Conservation (phyloP, 2,113 vertebrate genomes). For the Electrona antarctica region DNA sequence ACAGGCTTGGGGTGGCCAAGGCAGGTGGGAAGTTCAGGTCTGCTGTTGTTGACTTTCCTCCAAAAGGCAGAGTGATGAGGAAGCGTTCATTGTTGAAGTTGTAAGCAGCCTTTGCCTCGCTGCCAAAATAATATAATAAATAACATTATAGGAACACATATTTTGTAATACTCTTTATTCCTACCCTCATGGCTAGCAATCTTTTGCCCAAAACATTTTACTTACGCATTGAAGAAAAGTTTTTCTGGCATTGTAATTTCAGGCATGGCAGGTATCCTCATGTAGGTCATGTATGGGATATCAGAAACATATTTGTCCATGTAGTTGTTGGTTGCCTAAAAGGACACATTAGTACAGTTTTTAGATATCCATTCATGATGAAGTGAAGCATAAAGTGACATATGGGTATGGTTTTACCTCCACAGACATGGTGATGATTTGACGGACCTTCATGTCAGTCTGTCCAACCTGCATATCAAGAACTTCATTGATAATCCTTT, state of each 20-base stretch:
- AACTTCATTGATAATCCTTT: slow-evolving; percentile 67
- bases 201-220: background rate
- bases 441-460: slow-evolving; percentile 84
- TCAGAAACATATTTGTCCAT: slow-evolving; percentile 78
- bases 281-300: slow-evolving; percentile 80
- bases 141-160: too few relatives aligned
- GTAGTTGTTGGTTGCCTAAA: slow-evolving; percentile 84
- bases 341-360: background rate
- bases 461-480: slow-evolving; percentile 83
- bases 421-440: slow-evolving; percentile 82
- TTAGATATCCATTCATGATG: background rate
- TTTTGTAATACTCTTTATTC: background rate
- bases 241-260: slow-evolving; percentile 84
- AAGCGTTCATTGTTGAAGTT: slow-evolving; percentile 81
- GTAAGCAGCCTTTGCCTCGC: slow-evolving; percentile 84
- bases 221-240: slow-evolving; percentile 89
- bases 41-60: slow-evolving; percentile 85
- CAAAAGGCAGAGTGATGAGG: slow-evolving; percentile 82
- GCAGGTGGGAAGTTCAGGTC: slow-evolving; percentile 72
- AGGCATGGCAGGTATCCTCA: slow-evolving; percentile 81
- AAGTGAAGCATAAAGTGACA: background rate
- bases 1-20: slow-evolving; percentile 79
- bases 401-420: slow-evolving; percentile 76
- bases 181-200: background rate
- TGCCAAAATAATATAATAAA: slow-evolving; percentile 68